phyloP scores from a whole-genome alignment of 2,888 invertebrate genomes.

The Cheilosia scutellata region DNA sequence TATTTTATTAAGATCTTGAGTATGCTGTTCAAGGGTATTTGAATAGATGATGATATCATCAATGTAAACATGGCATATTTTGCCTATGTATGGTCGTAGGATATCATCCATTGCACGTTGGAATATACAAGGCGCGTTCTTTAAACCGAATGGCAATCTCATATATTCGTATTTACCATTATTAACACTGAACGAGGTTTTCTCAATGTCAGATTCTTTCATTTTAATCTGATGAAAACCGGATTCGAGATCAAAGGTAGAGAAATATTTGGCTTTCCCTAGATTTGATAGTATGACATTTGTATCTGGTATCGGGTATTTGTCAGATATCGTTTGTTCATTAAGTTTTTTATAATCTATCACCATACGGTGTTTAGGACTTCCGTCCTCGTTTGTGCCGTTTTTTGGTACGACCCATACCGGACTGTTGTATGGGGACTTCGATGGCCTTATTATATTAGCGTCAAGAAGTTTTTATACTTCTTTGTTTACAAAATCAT shows the following conservation, averaged over 20 bases:
- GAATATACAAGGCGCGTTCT: constrained; percentile 31
- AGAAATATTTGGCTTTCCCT: constrained; percentile 24
- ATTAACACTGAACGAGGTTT: constrained; percentile 13
- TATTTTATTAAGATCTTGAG: constrained; percentile 17
- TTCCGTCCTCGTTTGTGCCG: constrained; percentile 19
- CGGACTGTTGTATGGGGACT: constrained; percentile 6
- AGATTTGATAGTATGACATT: constrained; percentile 34
- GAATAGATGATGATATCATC: constrained; percentile 23
- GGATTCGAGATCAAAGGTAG: constrained; percentile 33
- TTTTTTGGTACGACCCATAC: constrained; percentile 41
- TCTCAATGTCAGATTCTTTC: constrained; percentile 7
- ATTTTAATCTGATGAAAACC: constrained; percentile 36
- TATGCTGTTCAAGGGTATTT: constrained; percentile 12
- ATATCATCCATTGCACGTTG: constrained; percentile 36
- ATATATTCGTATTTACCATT: constrained; percentile 39
- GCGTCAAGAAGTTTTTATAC: constrained; percentile 24
- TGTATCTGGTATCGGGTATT: constrained; percentile 21
- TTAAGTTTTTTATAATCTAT: constrained; percentile 49
- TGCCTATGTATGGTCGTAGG: constrained; percentile 22
- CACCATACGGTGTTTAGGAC: constrained; percentile 4
- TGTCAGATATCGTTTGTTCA: constrained; percentile 32
- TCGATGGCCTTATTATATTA: constrained; percentile 28
- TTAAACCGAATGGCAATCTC: constrained; percentile 37
- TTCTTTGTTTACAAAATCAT: constrained; percentile 52
- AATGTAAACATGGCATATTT: constrained; percentile 29